Percentiles rank a stretch among this genome's conserved stretches.
Conservation (phyloP, 2,888 invertebrate species). For the Machimus rusticus region DNA sequence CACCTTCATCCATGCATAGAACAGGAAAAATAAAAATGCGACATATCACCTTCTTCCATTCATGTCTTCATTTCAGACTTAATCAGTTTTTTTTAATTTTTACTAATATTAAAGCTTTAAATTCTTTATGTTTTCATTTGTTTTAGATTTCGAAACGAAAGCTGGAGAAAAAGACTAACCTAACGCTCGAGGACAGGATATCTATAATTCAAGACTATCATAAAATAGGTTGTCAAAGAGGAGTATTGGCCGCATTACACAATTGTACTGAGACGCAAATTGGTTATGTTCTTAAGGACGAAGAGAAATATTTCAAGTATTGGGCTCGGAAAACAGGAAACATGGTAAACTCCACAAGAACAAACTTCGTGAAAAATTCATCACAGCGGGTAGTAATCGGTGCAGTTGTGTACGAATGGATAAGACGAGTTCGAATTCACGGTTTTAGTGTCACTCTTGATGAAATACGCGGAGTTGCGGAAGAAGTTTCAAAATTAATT, state of each 20-base stretch:
- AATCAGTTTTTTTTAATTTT: no score
- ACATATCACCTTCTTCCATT: no score
- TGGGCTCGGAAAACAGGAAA: neutral
- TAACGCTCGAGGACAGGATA: neutral
- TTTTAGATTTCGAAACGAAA: neutral
- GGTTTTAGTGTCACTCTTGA: neutral
- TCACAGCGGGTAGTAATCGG: neutral
- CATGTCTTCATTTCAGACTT: no score
- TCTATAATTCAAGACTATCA: neutral
- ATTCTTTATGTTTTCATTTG: neutral
- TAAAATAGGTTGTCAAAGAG: neutral
- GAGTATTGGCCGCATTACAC: neutral
- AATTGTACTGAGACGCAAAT: neutral
- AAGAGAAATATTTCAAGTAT: neutral
- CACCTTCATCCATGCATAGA: no score
- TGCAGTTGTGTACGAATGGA: neutral
- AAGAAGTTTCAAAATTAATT: neutral
- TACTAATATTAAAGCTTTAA: neutral
- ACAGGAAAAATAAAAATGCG: no score
- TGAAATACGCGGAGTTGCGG: neutral
- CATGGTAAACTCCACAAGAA: neutral
- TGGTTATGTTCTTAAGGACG: neutral
- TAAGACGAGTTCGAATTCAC: neutral
- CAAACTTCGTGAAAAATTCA: neutral
- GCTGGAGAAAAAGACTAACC: neutral